These are phyloP conservation scores for Melolontha melolontha DNA, from an alignment of 2,888 invertebrate species.

Conservation along the genomic window DNA sequence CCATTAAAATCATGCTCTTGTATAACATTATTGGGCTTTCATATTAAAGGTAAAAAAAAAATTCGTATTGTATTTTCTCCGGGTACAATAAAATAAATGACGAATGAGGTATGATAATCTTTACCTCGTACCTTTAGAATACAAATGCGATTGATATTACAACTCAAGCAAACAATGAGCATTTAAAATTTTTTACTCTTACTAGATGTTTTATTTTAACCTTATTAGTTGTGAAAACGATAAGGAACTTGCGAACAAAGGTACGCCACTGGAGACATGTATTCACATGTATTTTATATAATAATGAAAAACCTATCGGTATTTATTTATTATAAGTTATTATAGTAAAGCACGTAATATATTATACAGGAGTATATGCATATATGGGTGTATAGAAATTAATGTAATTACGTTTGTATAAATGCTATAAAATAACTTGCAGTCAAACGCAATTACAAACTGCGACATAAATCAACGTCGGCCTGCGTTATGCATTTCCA, in stretches of 20 bases:
- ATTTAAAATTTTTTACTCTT: too few relatives aligned
- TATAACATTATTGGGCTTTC: too few relatives aligned
- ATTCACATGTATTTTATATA: constrained; percentile 39
- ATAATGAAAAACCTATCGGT: constrained; percentile 41
- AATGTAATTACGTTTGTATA: constrained; percentile 42
- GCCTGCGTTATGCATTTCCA: constrained; percentile 13
- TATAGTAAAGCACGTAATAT: constrained; percentile 45
- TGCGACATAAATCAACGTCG: constrained; percentile 32
- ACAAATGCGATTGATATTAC: too few relatives aligned
- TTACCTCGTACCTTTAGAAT: too few relatives aligned
- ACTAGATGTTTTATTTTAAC: too few relatives aligned
- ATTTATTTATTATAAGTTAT: constrained; percentile 45
- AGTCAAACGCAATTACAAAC: constrained; percentile 38
- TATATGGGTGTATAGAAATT: constrained; percentile 44
- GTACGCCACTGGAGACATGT: constrained; percentile 28
- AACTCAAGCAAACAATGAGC: too few relatives aligned
- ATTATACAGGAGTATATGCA: constrained; percentile 34
- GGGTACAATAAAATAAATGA: too few relatives aligned
- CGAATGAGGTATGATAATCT: too few relatives aligned
- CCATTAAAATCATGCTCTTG: too few relatives aligned
- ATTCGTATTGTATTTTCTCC: too few relatives aligned
- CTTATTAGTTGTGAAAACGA: too few relatives aligned
- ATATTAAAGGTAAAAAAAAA: too few relatives aligned
- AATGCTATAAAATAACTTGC: constrained; percentile 41
- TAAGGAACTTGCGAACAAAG: background rate